These are phyloP conservation scores for Exephanes ischioxanthus DNA, from an alignment of 2,888 invertebrate species.

Conservation along the genomic window DNA sequence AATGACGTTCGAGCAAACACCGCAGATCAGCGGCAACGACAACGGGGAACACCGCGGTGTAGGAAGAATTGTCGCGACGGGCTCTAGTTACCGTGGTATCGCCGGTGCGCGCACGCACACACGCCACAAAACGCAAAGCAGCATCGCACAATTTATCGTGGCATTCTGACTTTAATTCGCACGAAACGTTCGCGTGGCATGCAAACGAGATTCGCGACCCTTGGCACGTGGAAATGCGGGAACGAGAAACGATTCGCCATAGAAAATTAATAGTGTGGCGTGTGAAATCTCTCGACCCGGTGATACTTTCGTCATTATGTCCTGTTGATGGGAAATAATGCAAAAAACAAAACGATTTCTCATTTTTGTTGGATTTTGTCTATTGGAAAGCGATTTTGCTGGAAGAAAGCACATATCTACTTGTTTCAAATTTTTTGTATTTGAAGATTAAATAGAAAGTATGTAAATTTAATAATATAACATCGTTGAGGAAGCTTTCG, in stretches of 20 bases:
- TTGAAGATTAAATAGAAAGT: no score
- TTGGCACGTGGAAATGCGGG: constrained; percentile 52
- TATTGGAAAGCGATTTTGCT: not conserved
- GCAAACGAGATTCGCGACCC: constrained; percentile 70
- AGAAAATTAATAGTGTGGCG: constrained; percentile 13
- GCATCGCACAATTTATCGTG: constrained; percentile 74
- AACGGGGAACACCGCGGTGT: constrained; percentile 19
- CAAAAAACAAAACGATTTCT: constrained; percentile 23
- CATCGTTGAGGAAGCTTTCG: no score
- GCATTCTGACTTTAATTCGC: constrained; percentile 74
- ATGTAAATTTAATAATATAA: no score
- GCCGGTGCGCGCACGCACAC: constrained; percentile 27
- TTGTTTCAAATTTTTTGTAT: not conserved
- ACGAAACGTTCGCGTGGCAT: constrained; percentile 74
- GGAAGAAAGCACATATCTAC: not conserved
- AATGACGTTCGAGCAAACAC: constrained; percentile 53
- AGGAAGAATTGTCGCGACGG: constrained; percentile 55
- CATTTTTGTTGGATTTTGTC: not conserved
- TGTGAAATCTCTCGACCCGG: constrained; percentile 1
- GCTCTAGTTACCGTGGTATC: constrained; percentile 64
- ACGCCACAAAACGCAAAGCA: constrained; percentile 26
- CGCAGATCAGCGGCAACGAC: constrained; percentile 23
- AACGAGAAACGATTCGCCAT: constrained; percentile 52
- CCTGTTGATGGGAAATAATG: constrained; percentile 53
- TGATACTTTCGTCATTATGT: constrained; percentile 41